Base-by-base conservation (phyloP, 2,888 invertebrate species). In the Ichneumoninae sp. region DNA sequence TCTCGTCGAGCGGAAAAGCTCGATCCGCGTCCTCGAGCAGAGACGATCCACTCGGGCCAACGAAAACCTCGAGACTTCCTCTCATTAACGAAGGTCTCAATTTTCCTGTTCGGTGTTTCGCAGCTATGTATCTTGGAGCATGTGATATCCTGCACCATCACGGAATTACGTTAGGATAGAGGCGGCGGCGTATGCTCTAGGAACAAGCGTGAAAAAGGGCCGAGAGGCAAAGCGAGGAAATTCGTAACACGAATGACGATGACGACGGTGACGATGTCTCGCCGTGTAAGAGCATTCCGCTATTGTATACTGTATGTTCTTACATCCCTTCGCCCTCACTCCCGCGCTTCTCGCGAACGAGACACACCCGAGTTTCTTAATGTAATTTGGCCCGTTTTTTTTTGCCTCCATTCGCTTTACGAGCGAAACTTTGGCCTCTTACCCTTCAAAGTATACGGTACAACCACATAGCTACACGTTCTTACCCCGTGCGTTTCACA, bases 291-390 rank as follows among this genome's bases (percentile, higher is more conserved):
- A 69, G 69, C n/a, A 22, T 81, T 30, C 52, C 71, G 65, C n/a
- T 63, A 13, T 63, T 33, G 16, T 81, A 54, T n/a, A 22, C 50
- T 83, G 80, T 83, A 78, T 76, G 77, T 83, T 82, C 81, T 65
- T 81, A 81, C 83, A 81, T 77, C 83, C 78, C 81, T 83, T 83
- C 85, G 84, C 52, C 70, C 71, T 63, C 44, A 68, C 75, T 66
- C 70, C 36, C 65, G 82, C 79, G 69, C 77, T 81, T 83, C 70
- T 50, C 40, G 76, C 81, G 71, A 79, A 87, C 83, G 78, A 83
- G 84, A 83, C 71, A 88, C 91, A 89, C 91, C 87, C 90, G 91
- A 92, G 91, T 93, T 92, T 92, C 92, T 92, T 92, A 92, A 92
- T 93, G 92, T 92, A 92, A 93, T 93, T 92, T 92, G 91, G 85